Conservation (phyloP, 2,888 invertebrate genomes). For the Steromphala cineraria region DNA sequence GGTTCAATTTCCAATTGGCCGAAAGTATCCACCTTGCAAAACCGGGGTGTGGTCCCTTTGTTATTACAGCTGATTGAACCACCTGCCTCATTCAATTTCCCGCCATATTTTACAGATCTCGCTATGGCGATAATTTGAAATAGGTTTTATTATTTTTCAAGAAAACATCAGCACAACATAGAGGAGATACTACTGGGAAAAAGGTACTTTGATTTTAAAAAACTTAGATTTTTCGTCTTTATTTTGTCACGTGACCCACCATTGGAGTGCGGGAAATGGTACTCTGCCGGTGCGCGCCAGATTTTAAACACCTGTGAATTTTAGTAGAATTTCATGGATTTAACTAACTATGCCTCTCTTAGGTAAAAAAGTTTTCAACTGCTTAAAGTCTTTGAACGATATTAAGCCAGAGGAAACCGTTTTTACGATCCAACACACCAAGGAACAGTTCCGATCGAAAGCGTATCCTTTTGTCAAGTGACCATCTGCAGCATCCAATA, state of each 20-base stretch:
- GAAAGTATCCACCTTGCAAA: too few relatives aligned
- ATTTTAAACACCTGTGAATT: constrained; percentile 63
- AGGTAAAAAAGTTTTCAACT: constrained; percentile 65
- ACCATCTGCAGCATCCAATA: constrained; percentile 58
- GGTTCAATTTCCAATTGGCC: too few relatives aligned
- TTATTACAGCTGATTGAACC: background rate
- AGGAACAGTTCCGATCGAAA: constrained; percentile 72
- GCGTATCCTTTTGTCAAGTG: constrained; percentile 70
- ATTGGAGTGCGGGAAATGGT: constrained; percentile 17
- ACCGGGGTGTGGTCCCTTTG: too few relatives aligned
- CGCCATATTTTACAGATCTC: constrained; percentile 17
- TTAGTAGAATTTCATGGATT: constrained; percentile 48
- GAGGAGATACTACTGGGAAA: background rate
- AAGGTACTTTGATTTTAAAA: background rate
- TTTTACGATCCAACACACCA: constrained; percentile 69
- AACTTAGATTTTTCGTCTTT: background rate
- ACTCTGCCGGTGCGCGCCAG: constrained; percentile 69
- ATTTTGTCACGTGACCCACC: constrained; percentile 25
- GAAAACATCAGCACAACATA: background rate
- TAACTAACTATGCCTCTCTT: constrained; percentile 68
- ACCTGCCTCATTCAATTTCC: constrained; percentile 12
- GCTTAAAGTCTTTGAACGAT: constrained; percentile 56
- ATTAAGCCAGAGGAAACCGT: constrained; percentile 59
- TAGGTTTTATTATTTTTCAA: background rate
- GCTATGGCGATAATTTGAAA: background rate